phyloP scores from a whole-genome alignment of 2,113 vertebrate species.

The Syngnathus scovelli region DNA sequence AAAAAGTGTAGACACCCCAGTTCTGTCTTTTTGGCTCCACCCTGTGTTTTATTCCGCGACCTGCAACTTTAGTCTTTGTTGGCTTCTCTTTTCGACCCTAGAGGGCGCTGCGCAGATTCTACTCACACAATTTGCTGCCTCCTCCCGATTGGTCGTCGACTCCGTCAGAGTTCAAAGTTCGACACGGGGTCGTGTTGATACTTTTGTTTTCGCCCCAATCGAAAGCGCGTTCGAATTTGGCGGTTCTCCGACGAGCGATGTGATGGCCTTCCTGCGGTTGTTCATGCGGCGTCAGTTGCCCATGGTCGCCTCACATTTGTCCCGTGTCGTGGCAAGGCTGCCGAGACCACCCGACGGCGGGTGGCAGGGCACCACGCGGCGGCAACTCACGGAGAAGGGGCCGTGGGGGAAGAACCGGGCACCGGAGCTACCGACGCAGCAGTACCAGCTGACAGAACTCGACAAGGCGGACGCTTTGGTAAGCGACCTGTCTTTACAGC shows the following conservation, averaged over 20 bases:
- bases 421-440: slow-evolving; percentile 57
- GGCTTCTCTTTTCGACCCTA: not conserved
- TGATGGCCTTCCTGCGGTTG: slow-evolving; percentile 60
- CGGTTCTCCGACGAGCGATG: slow-evolving; percentile 19
- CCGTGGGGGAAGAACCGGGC: slow-evolving; percentile 55
- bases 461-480: slow-evolving; percentile 77
- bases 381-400: slow-evolving; percentile 51
- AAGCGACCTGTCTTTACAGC: not conserved
- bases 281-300: slow-evolving; percentile 56
- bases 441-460: slow-evolving; percentile 60
- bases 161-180: slow-evolving; percentile 53
- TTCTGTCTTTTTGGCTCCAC: slow-evolving; percentile 14
- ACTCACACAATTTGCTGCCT: not conserved
- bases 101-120: slow-evolving; percentile 32
- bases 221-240: not conserved
- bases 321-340: slow-evolving; percentile 13
- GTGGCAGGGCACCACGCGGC: slow-evolving; percentile 43
- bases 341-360: slow-evolving; percentile 11
- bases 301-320: slow-evolving; percentile 33
- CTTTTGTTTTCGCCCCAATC: not conserved
- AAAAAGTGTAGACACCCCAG: too few relatives aligned
- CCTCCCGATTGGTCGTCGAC: slow-evolving; percentile 32
- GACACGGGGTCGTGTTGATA: slow-evolving; percentile 54
- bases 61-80: not conserved
- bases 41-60: not conserved